These are phyloP conservation scores for Eleginops maclovinus DNA, from an alignment of 2,113 vertebrate species.

Conservation along the genomic window DNA sequence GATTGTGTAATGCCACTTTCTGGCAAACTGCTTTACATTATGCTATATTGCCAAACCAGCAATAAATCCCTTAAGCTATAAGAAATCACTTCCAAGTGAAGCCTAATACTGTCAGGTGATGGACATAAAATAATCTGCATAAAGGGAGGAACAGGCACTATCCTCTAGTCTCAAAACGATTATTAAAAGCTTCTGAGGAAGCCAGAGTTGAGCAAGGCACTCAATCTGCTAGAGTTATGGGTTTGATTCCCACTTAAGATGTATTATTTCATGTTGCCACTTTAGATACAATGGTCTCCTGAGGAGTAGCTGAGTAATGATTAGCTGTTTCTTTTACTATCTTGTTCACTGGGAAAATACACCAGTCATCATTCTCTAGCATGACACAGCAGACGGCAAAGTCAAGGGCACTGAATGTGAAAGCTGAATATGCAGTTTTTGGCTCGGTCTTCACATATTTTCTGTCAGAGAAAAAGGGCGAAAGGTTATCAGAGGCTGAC, in stretches of 20 bases:
- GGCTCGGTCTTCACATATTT: conserved; percentile 15
- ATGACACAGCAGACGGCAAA: conserved; percentile 62
- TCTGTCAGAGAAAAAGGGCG: conserved; percentile 52
- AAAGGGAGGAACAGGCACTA: not conserved
- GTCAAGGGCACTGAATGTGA: not conserved
- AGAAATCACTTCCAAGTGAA: not conserved
- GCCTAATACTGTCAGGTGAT: not conserved
- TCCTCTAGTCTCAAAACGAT: not conserved
- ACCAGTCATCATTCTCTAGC: conserved; percentile 31
- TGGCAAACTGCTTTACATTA: not conserved
- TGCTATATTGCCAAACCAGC: not conserved
- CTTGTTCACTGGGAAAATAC: not conserved
- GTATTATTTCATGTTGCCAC: conserved; percentile 5
- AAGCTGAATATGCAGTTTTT: conserved; percentile 58
- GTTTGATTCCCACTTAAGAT: not conserved
- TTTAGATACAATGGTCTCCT: not conserved
- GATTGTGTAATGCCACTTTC: conserved; percentile 14
- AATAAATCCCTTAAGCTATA: not conserved
- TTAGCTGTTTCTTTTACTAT: conserved; percentile 9
- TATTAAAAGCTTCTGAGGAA: not conserved
- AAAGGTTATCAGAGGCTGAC: conserved; percentile 43
- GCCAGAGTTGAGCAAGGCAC: not conserved
- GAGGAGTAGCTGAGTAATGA: conserved; percentile 23
- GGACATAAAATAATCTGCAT: not conserved
- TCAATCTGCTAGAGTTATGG: not conserved